Percentiles rank a stretch among this genome's conserved stretches.
These are phyloP conservation scores for Plebejus anna DNA, from an alignment of 2,888 invertebrate species.

Conservation along the genomic window DNA sequence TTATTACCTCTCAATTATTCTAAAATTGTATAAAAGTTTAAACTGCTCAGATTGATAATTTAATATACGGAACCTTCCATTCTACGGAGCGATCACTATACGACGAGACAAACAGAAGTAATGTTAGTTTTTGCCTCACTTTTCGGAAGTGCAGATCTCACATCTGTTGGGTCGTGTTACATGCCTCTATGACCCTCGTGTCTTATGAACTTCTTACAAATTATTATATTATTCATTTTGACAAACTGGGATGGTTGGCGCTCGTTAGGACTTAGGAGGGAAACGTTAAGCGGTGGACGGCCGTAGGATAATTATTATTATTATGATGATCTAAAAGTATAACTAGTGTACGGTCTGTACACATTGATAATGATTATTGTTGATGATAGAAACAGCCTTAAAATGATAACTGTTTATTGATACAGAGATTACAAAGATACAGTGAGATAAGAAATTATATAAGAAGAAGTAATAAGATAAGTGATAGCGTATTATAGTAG, in stretches of 20 bases:
- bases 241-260: background rate
- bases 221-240: background rate
- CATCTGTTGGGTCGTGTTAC: constrained; percentile 67
- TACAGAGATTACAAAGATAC: too few relatives aligned
- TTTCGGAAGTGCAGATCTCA: constrained; percentile 73
- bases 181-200: constrained; percentile 41
- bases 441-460: too few relatives aligned
- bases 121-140: constrained; percentile 51
- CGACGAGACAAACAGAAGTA: constrained; percentile 3
- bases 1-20: too few relatives aligned
- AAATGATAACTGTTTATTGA: too few relatives aligned
- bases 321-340: too few relatives aligned
- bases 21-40: too few relatives aligned
- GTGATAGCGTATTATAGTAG: too few relatives aligned
- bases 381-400: too few relatives aligned
- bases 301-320: too few relatives aligned
- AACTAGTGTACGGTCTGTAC: too few relatives aligned
- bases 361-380: too few relatives aligned
- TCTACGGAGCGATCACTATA: background rate
- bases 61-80: background rate
- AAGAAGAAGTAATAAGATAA: too few relatives aligned
- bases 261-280: background rate
- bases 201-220: constrained; percentile 14
- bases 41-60: background rate
- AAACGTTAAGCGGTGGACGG: background rate